Conservation (phyloP, 1,140 invertebrate genomes). For the Drosophila suzukii region DNA sequence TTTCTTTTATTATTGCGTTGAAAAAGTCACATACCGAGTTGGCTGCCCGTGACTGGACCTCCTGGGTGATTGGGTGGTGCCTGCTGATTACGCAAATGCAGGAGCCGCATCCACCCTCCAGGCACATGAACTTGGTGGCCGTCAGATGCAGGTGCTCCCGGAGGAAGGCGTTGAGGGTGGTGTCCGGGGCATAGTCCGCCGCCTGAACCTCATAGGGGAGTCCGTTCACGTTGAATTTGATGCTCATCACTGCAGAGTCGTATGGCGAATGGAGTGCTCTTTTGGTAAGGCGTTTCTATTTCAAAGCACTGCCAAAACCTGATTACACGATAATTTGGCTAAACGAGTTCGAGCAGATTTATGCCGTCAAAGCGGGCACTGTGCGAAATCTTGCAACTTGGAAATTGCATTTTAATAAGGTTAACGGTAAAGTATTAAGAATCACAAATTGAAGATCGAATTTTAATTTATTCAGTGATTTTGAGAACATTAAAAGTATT, state of each 20-base stretch:
- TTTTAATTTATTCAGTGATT: background rate
- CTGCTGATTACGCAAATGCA: slow-evolving; percentile 89
- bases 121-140: slow-evolving; percentile 92
- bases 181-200: slow-evolving; percentile 84
- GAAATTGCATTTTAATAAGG: too few species aligned
- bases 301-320: slow-evolving; percentile 49
- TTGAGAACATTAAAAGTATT: too few species aligned
- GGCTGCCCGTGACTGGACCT: slow-evolving; percentile 87
- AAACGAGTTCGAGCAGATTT: slow-evolving; percentile 43
- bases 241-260: slow-evolving; percentile 53
- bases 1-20: background rate
- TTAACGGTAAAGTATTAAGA: too few species aligned
- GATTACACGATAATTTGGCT: slow-evolving; percentile 48
- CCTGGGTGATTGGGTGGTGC: slow-evolving; percentile 85
- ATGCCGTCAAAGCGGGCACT: slow-evolving; percentile 19
- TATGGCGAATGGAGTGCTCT: slow-evolving; percentile 20
- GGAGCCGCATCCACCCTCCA: slow-evolving; percentile 93
- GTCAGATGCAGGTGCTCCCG: slow-evolving; percentile 88
- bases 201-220: slow-evolving; percentile 63
- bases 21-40: slow-evolving; percentile 89
- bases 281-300: slow-evolving; percentile 36
- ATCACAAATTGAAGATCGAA: too few species aligned
- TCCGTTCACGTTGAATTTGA: slow-evolving; percentile 69
- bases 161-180: slow-evolving; percentile 89
- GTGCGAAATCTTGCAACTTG: slow-evolving; percentile 15